Evolutionary conservation across 2,888 invertebrate species (phyloP).

Genomic region (Rhagophthalmus giganteus): DNA sequence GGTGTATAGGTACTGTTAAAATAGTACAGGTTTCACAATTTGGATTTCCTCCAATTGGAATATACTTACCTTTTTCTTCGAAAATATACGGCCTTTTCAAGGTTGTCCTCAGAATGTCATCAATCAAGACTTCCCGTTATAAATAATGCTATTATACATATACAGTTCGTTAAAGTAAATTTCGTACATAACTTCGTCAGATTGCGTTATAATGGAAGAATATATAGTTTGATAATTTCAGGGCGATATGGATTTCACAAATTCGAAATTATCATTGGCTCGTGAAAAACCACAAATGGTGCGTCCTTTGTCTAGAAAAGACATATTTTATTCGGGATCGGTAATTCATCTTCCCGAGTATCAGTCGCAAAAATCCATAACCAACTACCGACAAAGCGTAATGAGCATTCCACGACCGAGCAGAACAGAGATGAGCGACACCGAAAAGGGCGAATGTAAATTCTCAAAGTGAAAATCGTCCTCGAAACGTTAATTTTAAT

Average conservation of each 20-base stretch:
- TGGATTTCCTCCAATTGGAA: slow-evolving; percentile 36
- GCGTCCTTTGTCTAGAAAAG: slow-evolving; percentile 89
- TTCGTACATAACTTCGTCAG: too few species aligned
- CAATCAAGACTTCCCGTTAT: too few species aligned
- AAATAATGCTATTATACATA: too few species aligned
- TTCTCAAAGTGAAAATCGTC: slow-evolving; percentile 11
- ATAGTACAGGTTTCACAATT: slow-evolving; percentile 35
- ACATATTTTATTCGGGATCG: slow-evolving; percentile 97
- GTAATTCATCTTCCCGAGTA: slow-evolving; percentile 91
- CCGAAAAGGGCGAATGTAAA: slow-evolving; percentile 72
- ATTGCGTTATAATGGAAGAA: too few species aligned
- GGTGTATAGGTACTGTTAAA: slow-evolving; percentile 25
- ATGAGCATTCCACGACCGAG: slow-evolving; percentile 79
- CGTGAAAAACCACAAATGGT: slow-evolving; percentile 70
- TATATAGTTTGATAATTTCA: slow-evolving; percentile 2
- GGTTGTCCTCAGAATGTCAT: too few species aligned
- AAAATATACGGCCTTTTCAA: too few species aligned
- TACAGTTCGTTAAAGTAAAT: too few species aligned
- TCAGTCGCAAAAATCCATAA: slow-evolving; percentile 87
- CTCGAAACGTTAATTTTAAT: slow-evolving; percentile 3
- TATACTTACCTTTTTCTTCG: too few species aligned
- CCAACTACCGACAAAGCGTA: slow-evolving; percentile 89
- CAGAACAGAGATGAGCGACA: slow-evolving; percentile 64
- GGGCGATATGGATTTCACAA: slow-evolving; percentile 65
- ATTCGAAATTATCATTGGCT: slow-evolving; percentile 66